Evolutionary conservation across 1,140 invertebrate genomes (phyloP), one percentile per base, ranked within the genome.

Genomic region (Calycopis cecrops): DNA sequence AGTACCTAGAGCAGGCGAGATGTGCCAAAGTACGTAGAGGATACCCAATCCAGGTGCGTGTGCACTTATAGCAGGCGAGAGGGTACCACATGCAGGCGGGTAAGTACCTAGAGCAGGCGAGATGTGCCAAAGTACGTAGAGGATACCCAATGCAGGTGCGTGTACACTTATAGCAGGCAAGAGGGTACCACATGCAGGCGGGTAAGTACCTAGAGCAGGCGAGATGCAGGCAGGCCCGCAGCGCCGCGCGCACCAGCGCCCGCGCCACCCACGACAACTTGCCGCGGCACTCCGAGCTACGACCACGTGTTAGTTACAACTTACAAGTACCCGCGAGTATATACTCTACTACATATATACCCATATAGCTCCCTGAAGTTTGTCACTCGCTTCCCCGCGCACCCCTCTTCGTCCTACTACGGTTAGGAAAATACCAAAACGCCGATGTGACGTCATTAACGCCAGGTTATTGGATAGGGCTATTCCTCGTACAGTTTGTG

Each of bases 191-290:
- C 2, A 28, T 28, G 21, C 42, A 47, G 33, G 8, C 14, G 11
- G 18, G 52, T 18, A 16, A 17, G 38, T 14, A 18, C 7, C 35
- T 17, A 47, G 11, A 7, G 65, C 87, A 87, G 70, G 90, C 90
- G 83, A 92, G 90, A 67, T 91, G 90, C 78, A 91, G 90, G 88
- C 91, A 92, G 75, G 91, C 91, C 75, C 91, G 90, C 67, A 92
- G 85, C 71, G 92, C 73, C 71, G 90, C 91, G 66, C 90, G 87
- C 68, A 92, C 85, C 72, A 92, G 75, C 70, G 90, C 91, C 65
- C 90, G 87, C 73, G 89, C 89, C 82, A 90, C 85, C 51, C 68
- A 69, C 6, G 74, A 71, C 69, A 87, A 44, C 61, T 84, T 83
- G 57, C 74, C 73, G 52, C 66, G 71, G 71, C 81, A 87, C 21